Evolutionary conservation across 2,797 vertebrate genomes (phyloP).

Genomic region (Hyperoplus immaculatus): DNA sequence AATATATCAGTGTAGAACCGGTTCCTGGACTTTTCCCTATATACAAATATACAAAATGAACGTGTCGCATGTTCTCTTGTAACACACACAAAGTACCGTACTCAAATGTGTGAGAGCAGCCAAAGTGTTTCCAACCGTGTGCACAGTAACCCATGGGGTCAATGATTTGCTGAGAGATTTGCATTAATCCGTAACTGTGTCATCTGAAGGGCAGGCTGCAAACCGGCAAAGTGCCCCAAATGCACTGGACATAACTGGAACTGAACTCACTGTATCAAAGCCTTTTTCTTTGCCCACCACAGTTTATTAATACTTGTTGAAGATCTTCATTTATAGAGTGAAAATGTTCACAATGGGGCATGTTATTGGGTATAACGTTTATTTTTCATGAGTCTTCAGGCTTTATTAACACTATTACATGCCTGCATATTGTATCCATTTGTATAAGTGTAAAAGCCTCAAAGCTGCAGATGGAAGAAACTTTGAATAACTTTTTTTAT

Average conservation of each 20-base stretch:
- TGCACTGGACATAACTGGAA: not conserved
- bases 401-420: not conserved
- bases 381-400: not conserved
- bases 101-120: not conserved
- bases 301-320: not conserved
- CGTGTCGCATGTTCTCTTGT: not conserved
- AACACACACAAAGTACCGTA: not conserved
- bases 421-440: not conserved
- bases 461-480: not conserved
- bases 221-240: not conserved
- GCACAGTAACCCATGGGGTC: constrained; percentile 47
- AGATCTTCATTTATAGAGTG: too few relatives aligned
- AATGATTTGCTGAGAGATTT: constrained; percentile 73
- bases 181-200: constrained; percentile 74
- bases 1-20: constrained; percentile 49
- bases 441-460: not conserved
- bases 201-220: constrained; percentile 40
- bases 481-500: not conserved
- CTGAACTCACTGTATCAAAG: not conserved
- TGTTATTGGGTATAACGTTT: not conserved
- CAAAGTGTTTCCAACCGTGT: not conserved
- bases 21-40: constrained; percentile 21
- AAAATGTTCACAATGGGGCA: too few relatives aligned
- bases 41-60: not conserved
- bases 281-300: not conserved